Percentiles rank a stretch among this genome's conserved stretches.
These are phyloP conservation scores for Seira musarum DNA, from an alignment of 2,888 invertebrate species.

Conservation along the genomic window DNA sequence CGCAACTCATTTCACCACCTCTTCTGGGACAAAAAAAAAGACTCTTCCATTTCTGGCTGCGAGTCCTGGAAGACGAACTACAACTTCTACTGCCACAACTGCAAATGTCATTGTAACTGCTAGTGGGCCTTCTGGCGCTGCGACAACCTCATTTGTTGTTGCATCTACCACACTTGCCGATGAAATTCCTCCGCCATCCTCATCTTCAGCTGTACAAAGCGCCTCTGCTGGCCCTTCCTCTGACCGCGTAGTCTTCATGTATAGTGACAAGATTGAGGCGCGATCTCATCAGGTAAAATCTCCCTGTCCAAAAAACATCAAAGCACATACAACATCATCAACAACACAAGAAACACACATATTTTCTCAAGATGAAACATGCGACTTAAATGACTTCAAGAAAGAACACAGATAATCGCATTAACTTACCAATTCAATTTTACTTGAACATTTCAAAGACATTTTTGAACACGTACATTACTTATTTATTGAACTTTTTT, in stretches of 20 bases:
- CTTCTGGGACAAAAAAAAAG: constrained; percentile 64
- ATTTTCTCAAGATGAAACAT: no score
- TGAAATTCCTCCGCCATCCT: constrained; percentile 46
- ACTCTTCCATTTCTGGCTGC: constrained; percentile 70
- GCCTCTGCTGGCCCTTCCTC: constrained; percentile 67
- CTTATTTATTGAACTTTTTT: no score
- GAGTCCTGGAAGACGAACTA: constrained; percentile 67
- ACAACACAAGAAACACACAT: neutral
- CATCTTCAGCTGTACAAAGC: constrained; percentile 62
- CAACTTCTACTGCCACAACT: constrained; percentile 43
- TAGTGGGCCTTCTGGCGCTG: constrained; percentile 55
- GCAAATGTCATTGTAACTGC: constrained; percentile 59
- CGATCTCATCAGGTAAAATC: constrained; percentile 74
- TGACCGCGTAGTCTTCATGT: constrained; percentile 75
- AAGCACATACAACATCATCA: constrained; percentile 15
- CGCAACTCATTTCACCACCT: constrained; percentile 9
- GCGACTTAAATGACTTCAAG: no score
- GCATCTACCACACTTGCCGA: constrained; percentile 61
- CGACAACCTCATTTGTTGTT: constrained; percentile 55
- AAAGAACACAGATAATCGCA: neutral
- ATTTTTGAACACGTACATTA: no score
- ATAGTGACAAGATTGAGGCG: constrained; percentile 75
- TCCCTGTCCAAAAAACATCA: constrained; percentile 50
- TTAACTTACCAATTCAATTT: no score
- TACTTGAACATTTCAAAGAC: no score